These are phyloP conservation scores for Sinohyriopsis cumingii DNA, from an alignment of 2,888 invertebrate genomes.

Conservation along the genomic window DNA sequence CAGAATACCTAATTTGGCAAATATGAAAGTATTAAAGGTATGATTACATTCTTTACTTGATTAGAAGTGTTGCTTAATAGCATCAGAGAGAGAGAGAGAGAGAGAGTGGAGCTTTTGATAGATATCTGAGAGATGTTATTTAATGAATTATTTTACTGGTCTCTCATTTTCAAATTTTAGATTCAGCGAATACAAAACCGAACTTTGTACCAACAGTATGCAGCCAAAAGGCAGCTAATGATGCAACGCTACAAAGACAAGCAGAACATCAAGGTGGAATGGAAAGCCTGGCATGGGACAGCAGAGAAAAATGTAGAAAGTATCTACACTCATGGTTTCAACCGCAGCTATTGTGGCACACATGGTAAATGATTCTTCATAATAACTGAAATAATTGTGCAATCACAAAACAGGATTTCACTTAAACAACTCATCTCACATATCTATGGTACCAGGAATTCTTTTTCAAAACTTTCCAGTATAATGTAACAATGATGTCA, in stretches of 20 bases:
- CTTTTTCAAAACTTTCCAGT: too few species aligned
- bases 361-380: conserved; percentile 38
- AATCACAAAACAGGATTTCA: too few species aligned
- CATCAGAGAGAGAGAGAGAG: too few species aligned
- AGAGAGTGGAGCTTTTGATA: too few species aligned
- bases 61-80: not conserved
- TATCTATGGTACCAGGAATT: too few species aligned
- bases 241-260: conserved; percentile 1
- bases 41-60: not conserved
- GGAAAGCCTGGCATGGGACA: conserved; percentile 59
- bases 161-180: conserved; percentile 26
- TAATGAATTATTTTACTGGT: too few species aligned
- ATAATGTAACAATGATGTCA: too few species aligned
- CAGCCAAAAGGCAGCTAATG: conserved; percentile 39
- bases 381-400: too few species aligned
- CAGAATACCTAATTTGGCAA: conserved; percentile 12
- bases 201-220: conserved; percentile 51
- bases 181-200: conserved; percentile 59
- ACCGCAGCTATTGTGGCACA: conserved; percentile 58
- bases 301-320: conserved; percentile 37
- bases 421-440: too few species aligned
- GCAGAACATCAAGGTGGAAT: conserved; percentile 27
- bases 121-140: too few species aligned
- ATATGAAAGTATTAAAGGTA: conserved; percentile 33
- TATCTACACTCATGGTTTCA: conserved; percentile 59